Evolutionary conservation across 1,140 invertebrate genomes (phyloP), one percentile per base, ranked within the genome.

Genomic region (Penaeus chinensis): DNA sequence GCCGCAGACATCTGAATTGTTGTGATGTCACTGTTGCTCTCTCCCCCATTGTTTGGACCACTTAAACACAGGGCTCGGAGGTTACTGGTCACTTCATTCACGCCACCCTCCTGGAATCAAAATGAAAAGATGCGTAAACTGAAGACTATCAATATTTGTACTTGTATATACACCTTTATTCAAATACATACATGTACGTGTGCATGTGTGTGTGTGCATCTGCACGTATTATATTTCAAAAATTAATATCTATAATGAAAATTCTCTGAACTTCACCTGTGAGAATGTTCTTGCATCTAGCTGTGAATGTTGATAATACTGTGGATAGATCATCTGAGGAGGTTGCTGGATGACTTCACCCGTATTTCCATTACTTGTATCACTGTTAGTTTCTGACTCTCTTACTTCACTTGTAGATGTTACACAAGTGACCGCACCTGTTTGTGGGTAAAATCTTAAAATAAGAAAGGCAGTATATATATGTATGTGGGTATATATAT

Each of bases 261-360:
- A 54, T 54, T 54, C 54, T 54, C 10, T 16, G 16, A 66, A 47
- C 76, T 81, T 66, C n/a, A 76, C 86, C 81, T 87, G 86, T 18
- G 86, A 87, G 60, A 74, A 87, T 42, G 86, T 82, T 71, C 86
- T 82, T 20, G 80, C 22, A 3, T 87, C 86, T 47, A 83, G 54
- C 62, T 74, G 71, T 32, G 71, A 37, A 74, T 74, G 71, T 37
- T 74, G 86, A 63, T 82, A 87, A 69, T 87, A 87, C 54, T 82
- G 86, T 27, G 80, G 80, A 32, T 87, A 87, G 54, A 87, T 87
- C n/a, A 87, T 81, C 82, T 82, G 86, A 47, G 80, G 71, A 62
- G 86, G 54, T 4, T 60, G 80, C 71, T 82, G 86, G 24, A 82
- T 42, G 27, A 74, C 60, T 60, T 87, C 86, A 82, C 81, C 62